Conservation (phyloP, 2,888 invertebrate genomes). For the Minunthozetes semirufus region DNA sequence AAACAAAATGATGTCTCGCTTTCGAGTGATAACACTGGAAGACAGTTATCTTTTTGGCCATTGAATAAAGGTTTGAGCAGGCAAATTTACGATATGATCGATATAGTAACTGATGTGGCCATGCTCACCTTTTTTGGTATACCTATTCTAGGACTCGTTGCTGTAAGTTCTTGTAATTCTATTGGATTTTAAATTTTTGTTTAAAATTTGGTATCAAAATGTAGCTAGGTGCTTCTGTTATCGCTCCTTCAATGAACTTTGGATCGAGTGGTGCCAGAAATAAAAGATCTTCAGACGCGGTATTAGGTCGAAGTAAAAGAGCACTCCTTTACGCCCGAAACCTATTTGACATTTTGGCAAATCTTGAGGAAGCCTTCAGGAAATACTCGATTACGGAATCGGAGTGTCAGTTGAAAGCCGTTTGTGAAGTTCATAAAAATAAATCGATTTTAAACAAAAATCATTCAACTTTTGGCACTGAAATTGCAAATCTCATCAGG, state of each 20-base stretch:
- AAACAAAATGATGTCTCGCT: not conserved
- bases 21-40: not conserved
- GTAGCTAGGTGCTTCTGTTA: constrained; percentile 13
- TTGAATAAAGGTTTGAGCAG: constrained; percentile 15
- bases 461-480: not conserved
- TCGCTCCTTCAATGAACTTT: not conserved
- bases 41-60: constrained; percentile 11
- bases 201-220: not conserved
- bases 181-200: not conserved
- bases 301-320: constrained; percentile 2
- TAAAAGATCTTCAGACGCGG: constrained; percentile 6
- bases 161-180: not conserved
- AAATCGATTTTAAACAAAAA: not conserved
- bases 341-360: constrained; percentile 28
- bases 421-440: constrained; percentile 25
- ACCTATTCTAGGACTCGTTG: constrained; percentile 24
- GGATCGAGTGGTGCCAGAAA: not conserved
- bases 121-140: constrained; percentile 21
- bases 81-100: constrained; percentile 26
- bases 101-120: constrained; percentile 32
- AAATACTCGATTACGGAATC: constrained; percentile 6
- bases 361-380: constrained; percentile 11
- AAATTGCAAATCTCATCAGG: constrained; percentile 11
- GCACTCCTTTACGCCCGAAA: constrained; percentile 18
- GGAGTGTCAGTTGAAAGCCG: constrained; percentile 25